Evolutionary conservation across 2,113 vertebrate species (phyloP).

Genomic region (Notothenia coriiceps): DNA sequence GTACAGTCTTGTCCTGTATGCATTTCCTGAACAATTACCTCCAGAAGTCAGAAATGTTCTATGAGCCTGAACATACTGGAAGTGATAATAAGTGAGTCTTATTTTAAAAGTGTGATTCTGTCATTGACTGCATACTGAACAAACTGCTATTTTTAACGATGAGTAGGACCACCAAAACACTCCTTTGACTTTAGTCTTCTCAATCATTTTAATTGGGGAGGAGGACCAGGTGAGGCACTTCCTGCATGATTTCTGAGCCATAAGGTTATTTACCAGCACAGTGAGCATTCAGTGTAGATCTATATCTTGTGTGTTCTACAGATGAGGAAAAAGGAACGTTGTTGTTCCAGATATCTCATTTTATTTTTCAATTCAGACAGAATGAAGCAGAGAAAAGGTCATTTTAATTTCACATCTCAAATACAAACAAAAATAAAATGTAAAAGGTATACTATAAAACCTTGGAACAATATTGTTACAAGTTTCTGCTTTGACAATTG

Average conservation of each 20-base stretch:
- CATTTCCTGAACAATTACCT: background rate
- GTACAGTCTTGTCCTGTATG: background rate
- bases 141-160: background rate
- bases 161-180: background rate
- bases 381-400: too few species aligned
- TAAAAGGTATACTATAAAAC: too few species aligned
- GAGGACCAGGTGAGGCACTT: background rate
- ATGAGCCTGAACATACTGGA: slow-evolving; percentile 9
- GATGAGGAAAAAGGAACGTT: background rate
- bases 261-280: background rate
- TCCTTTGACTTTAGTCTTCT: background rate
- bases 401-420: too few species aligned
- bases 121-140: background rate
- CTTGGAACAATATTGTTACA: too few species aligned
- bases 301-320: background rate
- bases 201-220: background rate
- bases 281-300: background rate
- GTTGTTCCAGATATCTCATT: too few species aligned
- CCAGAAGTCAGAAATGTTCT: background rate
- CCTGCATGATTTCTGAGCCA: background rate
- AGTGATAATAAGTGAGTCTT: slow-evolving; percentile 20
- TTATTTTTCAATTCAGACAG: too few species aligned
- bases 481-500: too few species aligned
- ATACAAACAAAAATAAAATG: too few species aligned
- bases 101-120: background rate